phyloP scores from a whole-genome alignment of 2,113 vertebrate genomes.

The Corythornis cristatus region DNA sequence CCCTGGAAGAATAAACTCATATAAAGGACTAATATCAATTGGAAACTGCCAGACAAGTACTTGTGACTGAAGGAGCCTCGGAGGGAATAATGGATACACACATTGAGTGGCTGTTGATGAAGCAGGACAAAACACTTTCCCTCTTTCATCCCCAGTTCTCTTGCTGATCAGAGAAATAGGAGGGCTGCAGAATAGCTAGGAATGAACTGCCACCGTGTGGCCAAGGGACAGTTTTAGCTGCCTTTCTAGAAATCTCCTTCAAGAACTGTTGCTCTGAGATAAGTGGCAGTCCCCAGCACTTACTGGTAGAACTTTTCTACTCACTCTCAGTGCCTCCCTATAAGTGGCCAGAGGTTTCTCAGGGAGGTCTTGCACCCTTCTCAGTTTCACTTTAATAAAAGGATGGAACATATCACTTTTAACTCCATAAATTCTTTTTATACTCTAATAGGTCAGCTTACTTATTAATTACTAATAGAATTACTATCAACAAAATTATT shows the following conservation, averaged over 20 bases:
- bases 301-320: not conserved
- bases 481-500: no score
- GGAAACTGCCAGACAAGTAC: not conserved
- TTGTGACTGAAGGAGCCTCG: not conserved
- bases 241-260: not conserved
- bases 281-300: not conserved
- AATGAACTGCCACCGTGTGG: constrained; percentile 73
- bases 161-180: not conserved
- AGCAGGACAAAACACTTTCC: not conserved
- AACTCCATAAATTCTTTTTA: not conserved
- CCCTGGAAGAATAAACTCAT: not conserved
- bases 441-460: not conserved
- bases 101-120: not conserved
- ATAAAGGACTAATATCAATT: not conserved
- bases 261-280: not conserved
- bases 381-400: not conserved
- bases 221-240: not conserved
- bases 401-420: not conserved
- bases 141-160: not conserved
- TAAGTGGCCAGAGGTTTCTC: not conserved
- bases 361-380: not conserved
- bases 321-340: not conserved
- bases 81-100: not conserved
- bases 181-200: constrained; percentile 43
- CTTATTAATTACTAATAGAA: no score